Evolutionary conservation across 2,888 invertebrate genomes (phyloP).

Genomic region (Nymphalis polychloros): DNA sequence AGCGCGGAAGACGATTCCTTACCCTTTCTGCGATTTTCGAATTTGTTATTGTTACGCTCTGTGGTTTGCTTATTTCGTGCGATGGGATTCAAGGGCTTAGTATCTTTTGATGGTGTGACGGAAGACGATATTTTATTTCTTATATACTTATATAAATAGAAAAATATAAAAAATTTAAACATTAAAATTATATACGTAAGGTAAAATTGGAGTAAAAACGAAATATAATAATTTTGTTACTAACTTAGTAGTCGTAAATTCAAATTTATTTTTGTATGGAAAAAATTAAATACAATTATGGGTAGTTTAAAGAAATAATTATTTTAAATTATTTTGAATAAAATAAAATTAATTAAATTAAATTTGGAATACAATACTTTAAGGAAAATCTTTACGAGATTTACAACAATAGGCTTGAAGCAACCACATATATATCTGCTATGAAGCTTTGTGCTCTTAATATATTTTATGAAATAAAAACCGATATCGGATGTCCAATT

Average conservation of each 20-base stretch:
- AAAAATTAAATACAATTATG: neutral
- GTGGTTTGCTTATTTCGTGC: conserved; percentile 43
- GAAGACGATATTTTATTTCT: neutral
- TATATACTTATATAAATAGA: neutral
- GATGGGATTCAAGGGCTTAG: conserved; percentile 11
- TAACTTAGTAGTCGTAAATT: neutral
- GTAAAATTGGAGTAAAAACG: too few relatives aligned
- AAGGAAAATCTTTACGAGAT: neutral
- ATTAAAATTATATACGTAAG: too few relatives aligned
- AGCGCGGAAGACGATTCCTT: conserved; percentile 60
- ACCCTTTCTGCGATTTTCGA: conserved; percentile 63
- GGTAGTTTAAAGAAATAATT: too few relatives aligned
- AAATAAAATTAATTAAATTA: neutral
- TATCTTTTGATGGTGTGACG: conserved; percentile 5
- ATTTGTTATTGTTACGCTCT: conserved; percentile 68
- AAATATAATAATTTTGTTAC: too few relatives aligned
- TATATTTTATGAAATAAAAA: conserved; percentile 1
- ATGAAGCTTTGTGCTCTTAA: too few relatives aligned
- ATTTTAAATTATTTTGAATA: too few relatives aligned
- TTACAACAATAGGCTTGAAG: neutral
- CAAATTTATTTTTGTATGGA: neutral
- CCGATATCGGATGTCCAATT: conserved; percentile 27
- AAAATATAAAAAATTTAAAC: too few relatives aligned
- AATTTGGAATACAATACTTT: neutral
- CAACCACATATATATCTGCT: too few relatives aligned